These are phyloP conservation scores for Phaethon lepturus DNA, from an alignment of 2,113 vertebrate genomes.

Conservation along the genomic window DNA sequence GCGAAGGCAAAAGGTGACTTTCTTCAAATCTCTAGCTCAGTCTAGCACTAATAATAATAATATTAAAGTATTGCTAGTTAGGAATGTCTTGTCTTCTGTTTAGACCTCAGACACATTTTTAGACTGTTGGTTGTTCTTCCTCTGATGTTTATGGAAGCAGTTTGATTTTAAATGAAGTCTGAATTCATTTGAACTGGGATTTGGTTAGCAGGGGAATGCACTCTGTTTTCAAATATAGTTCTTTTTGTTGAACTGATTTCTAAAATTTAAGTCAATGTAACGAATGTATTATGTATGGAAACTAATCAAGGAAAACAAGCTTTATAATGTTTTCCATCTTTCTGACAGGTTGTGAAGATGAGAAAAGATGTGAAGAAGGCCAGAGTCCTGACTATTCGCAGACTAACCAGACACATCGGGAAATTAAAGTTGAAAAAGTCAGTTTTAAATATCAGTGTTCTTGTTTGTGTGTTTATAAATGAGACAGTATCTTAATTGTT, in stretches of 20 bases:
- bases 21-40: not conserved
- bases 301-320: not conserved
- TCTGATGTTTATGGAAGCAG: constrained; percentile 28
- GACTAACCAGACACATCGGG: constrained; percentile 84
- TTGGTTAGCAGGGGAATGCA: not conserved
- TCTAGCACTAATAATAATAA: constrained; percentile 24
- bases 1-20: not conserved
- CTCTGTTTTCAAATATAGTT: not conserved
- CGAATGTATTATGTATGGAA: not conserved
- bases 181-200: not conserved
- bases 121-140: constrained; percentile 38
- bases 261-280: not conserved
- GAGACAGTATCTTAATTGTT: not conserved
- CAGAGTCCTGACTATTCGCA: constrained; percentile 87
- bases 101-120: constrained; percentile 36
- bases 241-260: not conserved
- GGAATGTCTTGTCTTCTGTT: constrained; percentile 49
- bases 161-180: constrained; percentile 15
- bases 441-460: constrained; percentile 40
- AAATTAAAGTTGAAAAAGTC: constrained; percentile 89
- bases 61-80: constrained; percentile 33
- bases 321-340: constrained; percentile 45
- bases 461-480: not conserved
- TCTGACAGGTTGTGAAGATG: constrained; percentile 92
- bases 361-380: constrained; percentile 93